Conservation (phyloP, 2,888 invertebrate species). For the Frankliniella intonsa region DNA sequence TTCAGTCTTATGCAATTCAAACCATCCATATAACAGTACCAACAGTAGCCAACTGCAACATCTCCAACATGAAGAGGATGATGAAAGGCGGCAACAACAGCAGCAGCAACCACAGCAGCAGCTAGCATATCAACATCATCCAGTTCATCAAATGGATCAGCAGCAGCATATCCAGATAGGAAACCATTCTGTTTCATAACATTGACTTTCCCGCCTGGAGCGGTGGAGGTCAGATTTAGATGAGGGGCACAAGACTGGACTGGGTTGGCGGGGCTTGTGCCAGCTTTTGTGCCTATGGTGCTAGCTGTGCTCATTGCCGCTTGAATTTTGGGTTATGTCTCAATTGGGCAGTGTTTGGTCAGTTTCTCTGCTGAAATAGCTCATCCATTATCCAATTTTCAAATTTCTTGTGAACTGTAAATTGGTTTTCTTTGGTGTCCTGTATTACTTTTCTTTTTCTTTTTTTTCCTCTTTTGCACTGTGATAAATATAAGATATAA, state of each 20-base stretch:
- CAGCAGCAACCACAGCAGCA: background rate
- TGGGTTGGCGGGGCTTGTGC: slow-evolving; percentile 2
- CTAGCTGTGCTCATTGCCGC: slow-evolving; percentile 18
- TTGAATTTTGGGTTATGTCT: slow-evolving; percentile 25
- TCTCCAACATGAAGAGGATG: background rate
- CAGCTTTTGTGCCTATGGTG: background rate
- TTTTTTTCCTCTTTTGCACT: background rate
- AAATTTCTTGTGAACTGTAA: background rate
- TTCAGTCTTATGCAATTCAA: slow-evolving; percentile 87
- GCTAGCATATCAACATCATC: background rate
- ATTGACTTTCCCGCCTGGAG: slow-evolving; percentile 11
- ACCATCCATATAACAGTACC: slow-evolving; percentile 68
- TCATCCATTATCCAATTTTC: background rate
- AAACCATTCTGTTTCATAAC: slow-evolving; percentile 19
- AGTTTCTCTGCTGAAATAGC: background rate
- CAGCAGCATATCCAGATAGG: slow-evolving; percentile 16
- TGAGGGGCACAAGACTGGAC: slow-evolving; percentile 15
- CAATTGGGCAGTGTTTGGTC: background rate
- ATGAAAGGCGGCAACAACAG: background rate
- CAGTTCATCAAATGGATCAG: slow-evolving; percentile 3
- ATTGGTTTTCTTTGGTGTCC: background rate
- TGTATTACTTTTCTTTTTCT: background rate
- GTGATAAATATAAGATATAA: background rate
- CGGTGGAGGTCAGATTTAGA: background rate
- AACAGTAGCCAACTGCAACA: slow-evolving; percentile 37